Conservation (phyloP, 2,113 vertebrate genomes). For the Patagioenas fasciata region DNA sequence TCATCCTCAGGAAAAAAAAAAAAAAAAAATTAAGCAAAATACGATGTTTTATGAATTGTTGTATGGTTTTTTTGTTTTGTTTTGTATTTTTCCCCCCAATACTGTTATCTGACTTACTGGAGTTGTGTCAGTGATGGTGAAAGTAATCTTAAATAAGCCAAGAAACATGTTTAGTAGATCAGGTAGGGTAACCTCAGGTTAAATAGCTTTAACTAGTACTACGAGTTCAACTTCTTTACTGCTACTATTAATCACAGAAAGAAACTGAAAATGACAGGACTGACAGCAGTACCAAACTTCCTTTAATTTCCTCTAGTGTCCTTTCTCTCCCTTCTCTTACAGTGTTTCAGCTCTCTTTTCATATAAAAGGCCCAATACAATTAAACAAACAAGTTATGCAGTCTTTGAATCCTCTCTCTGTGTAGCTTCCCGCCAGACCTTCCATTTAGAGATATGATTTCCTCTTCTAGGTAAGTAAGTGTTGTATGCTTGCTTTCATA, state of each 20-base stretch:
- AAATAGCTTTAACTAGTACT: background rate
- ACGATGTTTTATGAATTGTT: background rate
- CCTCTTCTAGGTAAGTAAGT: background rate
- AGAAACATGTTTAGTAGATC: background rate
- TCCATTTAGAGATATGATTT: background rate
- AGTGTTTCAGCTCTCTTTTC: background rate
- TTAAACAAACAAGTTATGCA: background rate
- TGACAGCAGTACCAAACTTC: background rate
- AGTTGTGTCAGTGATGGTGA: background rate
- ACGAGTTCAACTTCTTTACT: background rate
- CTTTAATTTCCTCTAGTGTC: background rate
- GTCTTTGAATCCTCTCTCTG: background rate
- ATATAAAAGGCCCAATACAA: background rate
- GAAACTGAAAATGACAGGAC: background rate
- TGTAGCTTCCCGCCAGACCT: background rate
- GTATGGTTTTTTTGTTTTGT: background rate
- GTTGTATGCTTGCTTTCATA: background rate
- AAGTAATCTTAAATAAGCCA: background rate
- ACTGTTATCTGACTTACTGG: background rate
- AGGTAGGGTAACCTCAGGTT: background rate
- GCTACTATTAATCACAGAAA: background rate
- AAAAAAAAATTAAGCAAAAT: background rate
- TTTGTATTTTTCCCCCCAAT: accelerated
- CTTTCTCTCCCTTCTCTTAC: background rate
- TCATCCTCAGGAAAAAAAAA: background rate